phyloP scores from a whole-genome alignment of 2,888 invertebrate species.

The Apamea crenata region DNA sequence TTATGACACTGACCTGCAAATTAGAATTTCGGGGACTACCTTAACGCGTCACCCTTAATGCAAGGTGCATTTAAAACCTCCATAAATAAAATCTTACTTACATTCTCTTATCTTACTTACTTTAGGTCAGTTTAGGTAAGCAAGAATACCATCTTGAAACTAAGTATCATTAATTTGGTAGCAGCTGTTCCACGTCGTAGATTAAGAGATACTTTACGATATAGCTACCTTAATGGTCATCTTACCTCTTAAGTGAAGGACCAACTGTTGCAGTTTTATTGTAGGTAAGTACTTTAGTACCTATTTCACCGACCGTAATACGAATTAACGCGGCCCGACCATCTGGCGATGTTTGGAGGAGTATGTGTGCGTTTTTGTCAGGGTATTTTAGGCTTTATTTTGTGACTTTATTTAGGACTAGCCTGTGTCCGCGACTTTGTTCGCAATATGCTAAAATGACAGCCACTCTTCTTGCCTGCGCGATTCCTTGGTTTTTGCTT shows the following conservation, averaged over 20 bases:
- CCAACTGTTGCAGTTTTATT: constrained; percentile 41
- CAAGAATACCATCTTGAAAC: neutral
- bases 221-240: constrained; percentile 11
- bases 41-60: too few relatives aligned
- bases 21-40: too few relatives aligned
- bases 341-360: neutral
- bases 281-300: constrained; percentile 15
- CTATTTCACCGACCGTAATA: constrained; percentile 13
- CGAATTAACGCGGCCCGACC: constrained; percentile 16
- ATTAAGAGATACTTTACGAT: constrained; percentile 21
- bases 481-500: too few relatives aligned
- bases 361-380: neutral
- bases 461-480: neutral
- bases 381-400: neutral
- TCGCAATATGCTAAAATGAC: neutral
- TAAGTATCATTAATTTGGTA: constrained; percentile 6
- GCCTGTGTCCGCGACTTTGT: neutral
- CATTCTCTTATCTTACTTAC: neutral
- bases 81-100: neutral
- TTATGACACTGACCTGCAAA: too few relatives aligned
- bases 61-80: neutral
- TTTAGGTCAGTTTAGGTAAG: neutral
- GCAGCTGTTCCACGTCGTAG: constrained; percentile 17
- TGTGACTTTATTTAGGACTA: neutral
- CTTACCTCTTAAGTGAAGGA: constrained; percentile 26